These are phyloP conservation scores for Numida meleagris DNA, from an alignment of 2,113 vertebrate species.

Conservation along the genomic window DNA sequence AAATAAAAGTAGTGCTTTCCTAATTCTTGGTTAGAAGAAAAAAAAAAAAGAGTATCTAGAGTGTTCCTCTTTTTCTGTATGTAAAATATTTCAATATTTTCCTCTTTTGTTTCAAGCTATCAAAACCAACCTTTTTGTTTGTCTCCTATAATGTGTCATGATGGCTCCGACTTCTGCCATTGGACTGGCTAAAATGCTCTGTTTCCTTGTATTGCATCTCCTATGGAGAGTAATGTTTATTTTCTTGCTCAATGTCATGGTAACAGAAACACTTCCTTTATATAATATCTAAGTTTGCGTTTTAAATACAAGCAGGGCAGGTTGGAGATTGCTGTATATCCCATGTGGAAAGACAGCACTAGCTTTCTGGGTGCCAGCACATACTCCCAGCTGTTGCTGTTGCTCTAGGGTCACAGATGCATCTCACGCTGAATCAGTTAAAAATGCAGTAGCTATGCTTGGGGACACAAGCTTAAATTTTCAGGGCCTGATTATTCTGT, in stretches of 20 bases:
- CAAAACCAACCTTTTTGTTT: conserved; percentile 26
- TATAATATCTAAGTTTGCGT: conserved; percentile 11
- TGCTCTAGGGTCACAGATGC: conserved; percentile 62
- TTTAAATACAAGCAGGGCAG: conserved; percentile 54
- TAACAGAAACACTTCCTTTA: conserved; percentile 66
- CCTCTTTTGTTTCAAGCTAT: background rate
- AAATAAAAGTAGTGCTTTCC: background rate
- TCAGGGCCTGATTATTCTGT: conserved; percentile 71
- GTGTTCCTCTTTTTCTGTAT: background rate
- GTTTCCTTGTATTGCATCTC: conserved; percentile 52
- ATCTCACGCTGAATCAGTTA: conserved; percentile 61
- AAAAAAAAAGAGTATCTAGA: background rate
- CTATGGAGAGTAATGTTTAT: conserved; percentile 35
- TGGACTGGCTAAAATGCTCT: conserved; percentile 63
- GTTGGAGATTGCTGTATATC: conserved; percentile 39
- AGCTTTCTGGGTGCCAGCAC: conserved; percentile 63
- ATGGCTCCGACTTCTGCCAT: background rate
- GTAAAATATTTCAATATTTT: background rate
- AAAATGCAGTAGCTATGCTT: conserved; percentile 67
- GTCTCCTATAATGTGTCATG: background rate
- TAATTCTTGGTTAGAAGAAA: background rate
- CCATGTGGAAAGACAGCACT: conserved; percentile 53
- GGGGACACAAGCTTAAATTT: conserved; percentile 64
- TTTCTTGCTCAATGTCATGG: conserved; percentile 64
- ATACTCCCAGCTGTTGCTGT: conserved; percentile 58